Evolutionary conservation across 2,888 invertebrate species (phyloP).

Genomic region (Phragmatobia fuliginosa): DNA sequence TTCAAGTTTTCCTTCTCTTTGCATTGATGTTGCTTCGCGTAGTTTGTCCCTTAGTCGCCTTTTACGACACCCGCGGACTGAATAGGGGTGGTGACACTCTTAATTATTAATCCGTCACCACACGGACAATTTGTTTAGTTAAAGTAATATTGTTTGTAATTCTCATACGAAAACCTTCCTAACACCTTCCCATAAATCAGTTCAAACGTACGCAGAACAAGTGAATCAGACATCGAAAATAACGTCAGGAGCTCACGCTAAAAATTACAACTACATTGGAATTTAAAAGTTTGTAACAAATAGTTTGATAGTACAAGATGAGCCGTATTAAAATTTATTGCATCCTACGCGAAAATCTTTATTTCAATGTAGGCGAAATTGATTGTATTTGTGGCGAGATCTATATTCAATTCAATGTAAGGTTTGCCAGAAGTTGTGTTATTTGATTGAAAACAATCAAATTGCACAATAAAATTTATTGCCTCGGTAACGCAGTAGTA

Average conservation of each 20-base stretch:
- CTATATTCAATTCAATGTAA: neutral
- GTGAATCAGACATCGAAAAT: conserved; percentile 4
- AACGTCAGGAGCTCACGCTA: neutral
- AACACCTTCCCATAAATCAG: neutral
- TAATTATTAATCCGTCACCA: no score
- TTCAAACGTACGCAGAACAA: neutral
- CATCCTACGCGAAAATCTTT: conserved; percentile 32
- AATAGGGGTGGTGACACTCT: no score
- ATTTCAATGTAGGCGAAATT: conserved; percentile 36
- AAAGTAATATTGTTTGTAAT: neutral
- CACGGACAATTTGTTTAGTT: no score
- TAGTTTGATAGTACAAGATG: conserved; percentile 20
- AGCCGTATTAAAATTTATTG: conserved; percentile 31
- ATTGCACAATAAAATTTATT: no score
- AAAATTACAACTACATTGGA: neutral
- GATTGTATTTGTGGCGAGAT: conserved; percentile 13
- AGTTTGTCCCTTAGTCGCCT: no score
- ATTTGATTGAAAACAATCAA: no score
- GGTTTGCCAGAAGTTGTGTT: conserved; percentile 19
- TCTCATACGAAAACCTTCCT: neutral
- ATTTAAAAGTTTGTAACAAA: conserved; percentile 23
- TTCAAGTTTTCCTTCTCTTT: no score
- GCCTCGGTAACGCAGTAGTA: no score
- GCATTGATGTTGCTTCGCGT: no score
- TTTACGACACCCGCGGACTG: no score